A percentile compares a stretch with the other conserved stretches of the same genome.
phyloP scores from a whole-genome alignment of 92 coral and sea anemone genomes.

The Chrysogorgia sp. region DNA sequence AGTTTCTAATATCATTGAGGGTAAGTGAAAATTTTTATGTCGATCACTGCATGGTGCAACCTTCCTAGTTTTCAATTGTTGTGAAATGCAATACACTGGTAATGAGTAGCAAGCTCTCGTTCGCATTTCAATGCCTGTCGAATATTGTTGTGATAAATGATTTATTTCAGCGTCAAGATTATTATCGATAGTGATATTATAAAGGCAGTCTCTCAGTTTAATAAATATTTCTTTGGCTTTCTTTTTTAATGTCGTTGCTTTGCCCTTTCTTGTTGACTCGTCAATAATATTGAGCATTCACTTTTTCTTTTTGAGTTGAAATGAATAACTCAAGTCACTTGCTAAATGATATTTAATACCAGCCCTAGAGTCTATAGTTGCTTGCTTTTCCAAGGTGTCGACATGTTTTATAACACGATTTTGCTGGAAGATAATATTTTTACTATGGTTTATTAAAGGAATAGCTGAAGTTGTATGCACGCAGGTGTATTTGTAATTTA shows the following conservation, averaged over 20 bases:
- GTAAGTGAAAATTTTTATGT: no score
- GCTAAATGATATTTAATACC: neutral
- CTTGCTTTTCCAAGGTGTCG: no score
- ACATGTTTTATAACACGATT: no score
- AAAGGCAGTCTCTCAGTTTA: neutral
- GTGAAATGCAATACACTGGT: constrained; percentile 17
- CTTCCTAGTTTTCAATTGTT: neutral
- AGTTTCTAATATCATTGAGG: constrained; percentile 71
- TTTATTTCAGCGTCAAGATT: constrained; percentile 4
- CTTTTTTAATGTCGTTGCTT: neutral
- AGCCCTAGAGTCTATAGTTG: no score
- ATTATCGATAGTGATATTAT: no score
- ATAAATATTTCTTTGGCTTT: no score
- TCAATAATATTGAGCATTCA: neutral
- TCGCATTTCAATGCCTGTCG: constrained; percentile 22
- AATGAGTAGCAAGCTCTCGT: no score
- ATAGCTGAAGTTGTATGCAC: no score
- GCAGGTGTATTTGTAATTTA: no score
- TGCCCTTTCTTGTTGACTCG: neutral
- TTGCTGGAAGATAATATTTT: no score
- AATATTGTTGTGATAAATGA: neutral
- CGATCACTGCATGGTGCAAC: no score
- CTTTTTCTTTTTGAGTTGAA: neutral
- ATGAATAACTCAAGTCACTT: constrained; percentile 17
- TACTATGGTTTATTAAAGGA: no score